Percentiles rank a stretch among this genome's conserved stretches.
phyloP scores from a whole-genome alignment of 2,797 vertebrate genomes.

The Bradypodion pumilum region DNA sequence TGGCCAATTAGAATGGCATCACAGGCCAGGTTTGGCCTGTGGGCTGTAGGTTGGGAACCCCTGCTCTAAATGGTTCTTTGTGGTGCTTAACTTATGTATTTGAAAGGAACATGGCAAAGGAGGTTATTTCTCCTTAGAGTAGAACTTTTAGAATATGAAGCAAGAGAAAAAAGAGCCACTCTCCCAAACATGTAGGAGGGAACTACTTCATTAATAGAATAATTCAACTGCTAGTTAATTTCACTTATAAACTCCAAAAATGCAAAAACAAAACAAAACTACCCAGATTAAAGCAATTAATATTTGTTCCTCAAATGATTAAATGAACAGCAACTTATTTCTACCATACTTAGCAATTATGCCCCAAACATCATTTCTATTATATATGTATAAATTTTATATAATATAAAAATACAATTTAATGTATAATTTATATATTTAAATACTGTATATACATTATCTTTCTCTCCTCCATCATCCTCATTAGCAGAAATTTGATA shows the following conservation, averaged over 20 bases:
- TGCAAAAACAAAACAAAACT: conserved; percentile 40
- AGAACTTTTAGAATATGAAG: conserved; percentile 48
- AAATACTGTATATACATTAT: too few relatives aligned
- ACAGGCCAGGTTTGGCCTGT: too few relatives aligned
- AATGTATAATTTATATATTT: too few relatives aligned
- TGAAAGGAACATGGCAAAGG: too few relatives aligned
- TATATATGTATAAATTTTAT: conserved; percentile 34
- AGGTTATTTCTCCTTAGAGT: conserved; percentile 53
- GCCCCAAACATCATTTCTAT: conserved; percentile 64
- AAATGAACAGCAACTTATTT: conserved; percentile 74
- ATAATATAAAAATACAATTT: conserved; percentile 41
- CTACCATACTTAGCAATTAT: conserved; percentile 72
- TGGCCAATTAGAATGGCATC: too few relatives aligned
- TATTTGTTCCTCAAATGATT: conserved; percentile 69
- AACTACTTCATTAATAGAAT: conserved; percentile 73
- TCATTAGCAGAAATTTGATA: conserved; percentile 72
- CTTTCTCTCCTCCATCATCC: conserved; percentile 33
- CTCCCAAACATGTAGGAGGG: conserved; percentile 62
- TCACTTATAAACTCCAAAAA: conserved; percentile 72
- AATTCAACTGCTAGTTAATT: conserved; percentile 77
- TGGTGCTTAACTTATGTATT: too few relatives aligned
- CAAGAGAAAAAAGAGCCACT: conserved; percentile 48
- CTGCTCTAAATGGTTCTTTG: too few relatives aligned
- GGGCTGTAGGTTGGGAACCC: too few relatives aligned
- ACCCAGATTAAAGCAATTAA: conserved; percentile 59